Evolutionary conservation across 2,888 invertebrate genomes (phyloP).

Genomic region (Hermaeophaga mercurialis): DNA sequence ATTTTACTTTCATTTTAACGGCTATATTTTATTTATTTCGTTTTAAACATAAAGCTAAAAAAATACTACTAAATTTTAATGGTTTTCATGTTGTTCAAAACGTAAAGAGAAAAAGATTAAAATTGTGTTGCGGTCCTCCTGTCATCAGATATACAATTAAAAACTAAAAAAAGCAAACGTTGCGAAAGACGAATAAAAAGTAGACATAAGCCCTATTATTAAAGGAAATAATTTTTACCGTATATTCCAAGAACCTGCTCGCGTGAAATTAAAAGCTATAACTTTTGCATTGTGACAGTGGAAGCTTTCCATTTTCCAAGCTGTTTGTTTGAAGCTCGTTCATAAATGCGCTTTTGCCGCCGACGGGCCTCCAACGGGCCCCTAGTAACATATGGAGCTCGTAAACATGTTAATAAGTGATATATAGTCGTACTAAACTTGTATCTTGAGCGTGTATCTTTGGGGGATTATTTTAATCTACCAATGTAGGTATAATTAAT

Average conservation of each 20-base stretch:
- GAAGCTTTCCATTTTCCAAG: conserved; percentile 32
- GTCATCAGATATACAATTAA: conserved; percentile 1
- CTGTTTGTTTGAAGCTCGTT: conserved; percentile 33
- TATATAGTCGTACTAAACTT: conserved; percentile 42
- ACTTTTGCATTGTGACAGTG: conserved; percentile 33
- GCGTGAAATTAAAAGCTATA: conserved; percentile 34
- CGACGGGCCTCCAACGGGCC: conserved; percentile 30
- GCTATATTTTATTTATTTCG: too few relatives aligned
- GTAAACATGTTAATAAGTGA: conserved; percentile 46
- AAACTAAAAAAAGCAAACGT: conserved; percentile 3
- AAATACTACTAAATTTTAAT: too few relatives aligned
- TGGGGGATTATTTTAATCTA: conserved; percentile 21
- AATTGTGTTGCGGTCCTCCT: too few relatives aligned
- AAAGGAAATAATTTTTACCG: conserved; percentile 18
- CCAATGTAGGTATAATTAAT: conserved; percentile 9
- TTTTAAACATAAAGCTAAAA: too few relatives aligned
- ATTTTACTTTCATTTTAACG: too few relatives aligned
- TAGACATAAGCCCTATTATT: conserved; percentile 12
- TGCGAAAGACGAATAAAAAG: conserved; percentile 3
- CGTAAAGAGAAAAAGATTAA: too few relatives aligned
- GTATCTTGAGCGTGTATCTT: conserved; percentile 40
- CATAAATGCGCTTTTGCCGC: conserved; percentile 32
- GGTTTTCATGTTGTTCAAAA: too few relatives aligned
- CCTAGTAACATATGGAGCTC: conserved; percentile 44
- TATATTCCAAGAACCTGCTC: conserved; percentile 23